These are phyloP conservation scores for Hippocampus mohnikei DNA, from an alignment of 2,113 vertebrate species.

Conservation along the genomic window DNA sequence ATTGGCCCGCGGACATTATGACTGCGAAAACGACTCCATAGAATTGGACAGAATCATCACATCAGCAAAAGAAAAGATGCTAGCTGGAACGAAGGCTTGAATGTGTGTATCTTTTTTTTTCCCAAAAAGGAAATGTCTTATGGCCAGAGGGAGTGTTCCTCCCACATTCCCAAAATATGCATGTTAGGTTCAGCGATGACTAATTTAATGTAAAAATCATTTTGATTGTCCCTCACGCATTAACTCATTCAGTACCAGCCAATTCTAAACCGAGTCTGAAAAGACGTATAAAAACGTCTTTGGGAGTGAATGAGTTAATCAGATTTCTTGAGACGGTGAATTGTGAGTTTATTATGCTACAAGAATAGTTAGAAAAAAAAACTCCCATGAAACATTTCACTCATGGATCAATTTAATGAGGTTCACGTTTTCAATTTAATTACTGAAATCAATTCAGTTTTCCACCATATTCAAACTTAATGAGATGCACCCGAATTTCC, in stretches of 20 bases:
- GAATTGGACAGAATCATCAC: neutral
- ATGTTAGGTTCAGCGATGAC: too few relatives aligned
- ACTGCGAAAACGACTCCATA: neutral
- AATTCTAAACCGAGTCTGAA: too few relatives aligned
- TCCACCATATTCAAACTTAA: too few relatives aligned
- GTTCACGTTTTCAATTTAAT: neutral
- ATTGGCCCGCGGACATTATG: neutral
- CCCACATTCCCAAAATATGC: too few relatives aligned
- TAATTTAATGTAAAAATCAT: neutral
- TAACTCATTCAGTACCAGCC: too few relatives aligned
- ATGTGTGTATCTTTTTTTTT: neutral
- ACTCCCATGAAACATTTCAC: neutral
- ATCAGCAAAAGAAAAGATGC: neutral
- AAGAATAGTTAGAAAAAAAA: neutral
- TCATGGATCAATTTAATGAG: neutral
- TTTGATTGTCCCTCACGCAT: neutral
- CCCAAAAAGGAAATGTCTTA: neutral
- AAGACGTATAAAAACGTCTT: too few relatives aligned
- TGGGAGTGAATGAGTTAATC: too few relatives aligned
- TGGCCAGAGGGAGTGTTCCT: neutral
- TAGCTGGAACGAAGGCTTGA: neutral
- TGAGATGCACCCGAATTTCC: too few relatives aligned
- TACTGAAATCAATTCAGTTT: neutral
- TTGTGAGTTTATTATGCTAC: too few relatives aligned
- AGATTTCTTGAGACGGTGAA: neutral